Conservation (phyloP, 1,140 invertebrate genomes). For the Paraescarpia echinospica region DNA sequence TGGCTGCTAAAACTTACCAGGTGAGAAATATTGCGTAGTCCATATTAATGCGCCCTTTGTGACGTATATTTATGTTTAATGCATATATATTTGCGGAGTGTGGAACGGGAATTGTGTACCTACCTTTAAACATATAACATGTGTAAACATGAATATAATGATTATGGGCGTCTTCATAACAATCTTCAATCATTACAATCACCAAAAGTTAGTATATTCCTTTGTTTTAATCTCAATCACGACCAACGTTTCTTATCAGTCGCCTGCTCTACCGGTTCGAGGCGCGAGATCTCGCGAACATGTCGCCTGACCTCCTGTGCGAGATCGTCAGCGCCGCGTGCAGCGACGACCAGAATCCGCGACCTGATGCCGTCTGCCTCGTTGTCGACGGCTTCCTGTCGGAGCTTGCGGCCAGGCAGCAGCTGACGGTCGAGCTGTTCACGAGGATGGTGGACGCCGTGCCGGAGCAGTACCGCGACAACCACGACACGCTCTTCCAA, state of each 20-base stretch:
- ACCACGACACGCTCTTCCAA: constrained; percentile 47
- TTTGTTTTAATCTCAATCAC: not conserved
- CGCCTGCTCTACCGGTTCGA: constrained; percentile 44
- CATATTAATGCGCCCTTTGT: not conserved
- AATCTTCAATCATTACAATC: not conserved
- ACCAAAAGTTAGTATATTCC: not conserved
- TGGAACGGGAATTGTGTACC: not conserved
- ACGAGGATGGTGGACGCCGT: constrained; percentile 44
- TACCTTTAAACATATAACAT: not conserved
- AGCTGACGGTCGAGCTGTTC: constrained; percentile 49
- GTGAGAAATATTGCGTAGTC: not conserved
- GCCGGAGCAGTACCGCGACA: constrained; percentile 41
- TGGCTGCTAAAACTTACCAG: constrained; percentile 37
- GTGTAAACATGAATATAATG: not conserved
- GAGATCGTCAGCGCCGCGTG: constrained; percentile 46
- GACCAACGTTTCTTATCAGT: constrained; percentile 30
- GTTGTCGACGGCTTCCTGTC: constrained; percentile 49
- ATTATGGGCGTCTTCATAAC: not conserved
- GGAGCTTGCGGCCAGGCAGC: constrained; percentile 46
- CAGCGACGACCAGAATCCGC: constrained; percentile 30
- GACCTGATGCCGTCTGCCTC: constrained; percentile 39
- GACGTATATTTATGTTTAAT: not conserved
- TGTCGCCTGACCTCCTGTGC: constrained; percentile 46
- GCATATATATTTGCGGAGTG: not conserved
- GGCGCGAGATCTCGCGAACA: constrained; percentile 42